Conservation (phyloP, 2,797 vertebrate species). For the Anolis apletophallus region DNA sequence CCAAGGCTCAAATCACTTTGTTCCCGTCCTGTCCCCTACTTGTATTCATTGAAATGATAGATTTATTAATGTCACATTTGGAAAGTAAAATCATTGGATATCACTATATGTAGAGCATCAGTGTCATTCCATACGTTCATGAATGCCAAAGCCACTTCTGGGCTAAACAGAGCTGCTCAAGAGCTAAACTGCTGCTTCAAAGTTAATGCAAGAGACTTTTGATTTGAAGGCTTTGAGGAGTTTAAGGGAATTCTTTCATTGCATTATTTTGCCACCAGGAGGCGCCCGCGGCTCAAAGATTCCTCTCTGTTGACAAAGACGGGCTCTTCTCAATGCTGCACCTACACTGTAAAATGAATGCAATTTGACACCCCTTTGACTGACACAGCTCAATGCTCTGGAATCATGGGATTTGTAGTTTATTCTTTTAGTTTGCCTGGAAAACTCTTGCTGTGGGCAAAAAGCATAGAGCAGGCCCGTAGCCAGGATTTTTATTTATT, state of each 20-base stretch:
- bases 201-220: neutral
- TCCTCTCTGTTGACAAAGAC: neutral
- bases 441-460: neutral
- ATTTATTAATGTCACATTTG: neutral
- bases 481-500: too few relatives aligned
- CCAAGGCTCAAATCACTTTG: too few relatives aligned
- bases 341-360: too few relatives aligned
- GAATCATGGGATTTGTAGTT: too few relatives aligned
- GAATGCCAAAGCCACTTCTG: neutral
- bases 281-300: slow-evolving; percentile 56
- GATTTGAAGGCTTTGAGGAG: neutral
- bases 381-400: too few relatives aligned
- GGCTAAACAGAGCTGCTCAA: neutral
- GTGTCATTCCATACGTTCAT: neutral
- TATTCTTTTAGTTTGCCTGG: too few relatives aligned
- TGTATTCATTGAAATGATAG: too few relatives aligned
- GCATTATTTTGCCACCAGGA: slow-evolving; percentile 54
- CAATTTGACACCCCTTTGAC: too few relatives aligned
- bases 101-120: neutral
- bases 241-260: too few relatives aligned
- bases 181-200: slow-evolving; percentile 5
- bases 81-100: neutral
- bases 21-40: too few relatives aligned
- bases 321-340: neutral
- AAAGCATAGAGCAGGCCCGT: too few relatives aligned